Conservation (phyloP, 2,113 vertebrate species). For the Astur gentilis region DNA sequence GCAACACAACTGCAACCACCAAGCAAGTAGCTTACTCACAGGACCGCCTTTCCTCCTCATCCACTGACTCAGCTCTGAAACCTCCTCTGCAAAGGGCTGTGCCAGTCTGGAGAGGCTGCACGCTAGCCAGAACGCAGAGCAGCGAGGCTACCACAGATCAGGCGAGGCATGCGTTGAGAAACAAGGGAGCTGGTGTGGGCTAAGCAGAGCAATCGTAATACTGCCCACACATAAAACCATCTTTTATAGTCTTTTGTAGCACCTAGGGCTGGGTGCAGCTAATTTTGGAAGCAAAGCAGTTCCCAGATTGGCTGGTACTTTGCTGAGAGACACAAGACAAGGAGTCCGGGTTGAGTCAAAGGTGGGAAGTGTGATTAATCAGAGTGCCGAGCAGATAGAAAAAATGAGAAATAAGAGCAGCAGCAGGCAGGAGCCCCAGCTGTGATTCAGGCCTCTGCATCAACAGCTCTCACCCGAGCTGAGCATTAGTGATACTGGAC, state of each 20-base stretch:
- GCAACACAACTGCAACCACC: too few species aligned
- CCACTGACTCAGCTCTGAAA: neutral
- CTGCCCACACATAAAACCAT: neutral
- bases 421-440: neutral
- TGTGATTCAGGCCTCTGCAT: neutral
- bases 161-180: neutral
- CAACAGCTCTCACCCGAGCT: neutral
- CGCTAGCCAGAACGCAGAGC: fast-evolving
- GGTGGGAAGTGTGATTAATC: neutral
- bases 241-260: neutral
- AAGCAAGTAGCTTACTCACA: neutral
- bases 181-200: neutral
- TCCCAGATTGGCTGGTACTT: neutral
- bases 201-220: neutral
- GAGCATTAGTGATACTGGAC: neutral
- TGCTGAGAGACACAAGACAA: neutral
- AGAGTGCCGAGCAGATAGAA: neutral
- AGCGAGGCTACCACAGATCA: fast-evolving
- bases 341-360: neutral
- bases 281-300: neutral
- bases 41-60: neutral
- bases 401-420: neutral
- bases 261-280: neutral
- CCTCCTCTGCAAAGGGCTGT: neutral
- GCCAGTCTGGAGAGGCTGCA: too few species aligned